Base-by-base conservation (phyloP, 1,140 invertebrate species). In the Drosophila athabasca region DNA sequence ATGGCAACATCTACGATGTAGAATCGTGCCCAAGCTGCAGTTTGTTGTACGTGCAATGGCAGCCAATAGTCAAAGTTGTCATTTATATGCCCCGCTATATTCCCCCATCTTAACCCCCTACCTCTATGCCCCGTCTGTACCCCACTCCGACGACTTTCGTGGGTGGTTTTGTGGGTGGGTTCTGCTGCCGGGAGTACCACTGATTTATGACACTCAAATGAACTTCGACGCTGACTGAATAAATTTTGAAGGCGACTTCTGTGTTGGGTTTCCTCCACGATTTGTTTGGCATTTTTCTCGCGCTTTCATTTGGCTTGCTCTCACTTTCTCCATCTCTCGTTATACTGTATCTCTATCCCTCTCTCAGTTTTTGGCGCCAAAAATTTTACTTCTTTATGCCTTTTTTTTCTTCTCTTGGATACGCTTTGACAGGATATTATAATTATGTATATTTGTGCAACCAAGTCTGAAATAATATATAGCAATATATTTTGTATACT, bases 121-220 rank as follows among this genome's bases (percentile, higher is more conserved):
- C 17, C 8, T n/a, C 60, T 6, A 31, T n/a, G 11, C 43, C 4
- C 44, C 5, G n/a, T 13, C 1, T 54, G 29, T 3, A 35, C 31
- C 41, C 41, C 43, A 13, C 31, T 31, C 8, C n/a, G 48, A 46
- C 58, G 48, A 57, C 62, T 66, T 75, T 50, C 41, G 53, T 41
- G 46, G 24, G 24, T 53, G 49, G 46, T 45, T 43, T 24, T 45
- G 44, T 48, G 29, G 57, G 73, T 55, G 55, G 73, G 55, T 15
- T 41, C 13, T 19, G 44, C 46, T 67, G 48, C 39, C 53, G 67
- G 48, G 75, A 66, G 45, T 57, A 76, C 35, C 35, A 70, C 83
- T 88, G 83, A 88, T 88, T 88, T 88, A 88, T 88, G 83, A 76
- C 76, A 82, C 83, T 87, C 76, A 87, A 88, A 88, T 88, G 83